Conservation (phyloP, 2,113 vertebrate species). For the Crocuta crocuta region DNA sequence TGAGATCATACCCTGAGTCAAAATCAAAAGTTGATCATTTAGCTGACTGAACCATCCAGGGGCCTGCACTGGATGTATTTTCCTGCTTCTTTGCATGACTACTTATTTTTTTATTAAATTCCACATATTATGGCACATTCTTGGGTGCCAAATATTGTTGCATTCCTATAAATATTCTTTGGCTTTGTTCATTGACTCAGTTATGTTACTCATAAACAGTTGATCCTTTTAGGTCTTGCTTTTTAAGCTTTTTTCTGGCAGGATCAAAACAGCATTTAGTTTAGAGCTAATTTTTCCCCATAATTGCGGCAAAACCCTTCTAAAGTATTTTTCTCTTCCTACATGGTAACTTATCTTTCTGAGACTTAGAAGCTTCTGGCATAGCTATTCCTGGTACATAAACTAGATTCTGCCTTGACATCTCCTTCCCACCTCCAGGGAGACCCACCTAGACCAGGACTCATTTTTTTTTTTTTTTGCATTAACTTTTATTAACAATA, state of each 20-base stretch:
- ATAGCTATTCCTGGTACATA: background rate
- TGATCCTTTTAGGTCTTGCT: background rate
- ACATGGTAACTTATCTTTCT: background rate
- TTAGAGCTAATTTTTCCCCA: background rate
- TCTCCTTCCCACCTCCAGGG: background rate
- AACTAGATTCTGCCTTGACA: background rate
- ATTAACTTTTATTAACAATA: background rate
- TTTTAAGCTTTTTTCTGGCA: background rate
- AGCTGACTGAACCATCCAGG: too few species aligned
- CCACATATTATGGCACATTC: background rate
- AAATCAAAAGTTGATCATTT: too few species aligned
- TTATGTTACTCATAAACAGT: background rate
- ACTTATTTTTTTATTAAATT: constrained; percentile 31
- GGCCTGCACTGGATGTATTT: background rate
- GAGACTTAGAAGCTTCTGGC: background rate
- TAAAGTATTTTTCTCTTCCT: constrained; percentile 19
- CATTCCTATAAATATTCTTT: background rate
- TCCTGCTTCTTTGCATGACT: background rate
- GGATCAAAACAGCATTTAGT: background rate
- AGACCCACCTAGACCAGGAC: background rate
- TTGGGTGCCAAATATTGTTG: background rate
- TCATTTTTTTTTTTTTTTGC: background rate
- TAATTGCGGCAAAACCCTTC: background rate
- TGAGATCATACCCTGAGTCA: too few species aligned
- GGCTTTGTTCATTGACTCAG: background rate